Evolutionary conservation across 2,888 invertebrate species (phyloP), one percentile per base, ranked within the genome.

Genomic region (Ischnus inquisitorius): DNA sequence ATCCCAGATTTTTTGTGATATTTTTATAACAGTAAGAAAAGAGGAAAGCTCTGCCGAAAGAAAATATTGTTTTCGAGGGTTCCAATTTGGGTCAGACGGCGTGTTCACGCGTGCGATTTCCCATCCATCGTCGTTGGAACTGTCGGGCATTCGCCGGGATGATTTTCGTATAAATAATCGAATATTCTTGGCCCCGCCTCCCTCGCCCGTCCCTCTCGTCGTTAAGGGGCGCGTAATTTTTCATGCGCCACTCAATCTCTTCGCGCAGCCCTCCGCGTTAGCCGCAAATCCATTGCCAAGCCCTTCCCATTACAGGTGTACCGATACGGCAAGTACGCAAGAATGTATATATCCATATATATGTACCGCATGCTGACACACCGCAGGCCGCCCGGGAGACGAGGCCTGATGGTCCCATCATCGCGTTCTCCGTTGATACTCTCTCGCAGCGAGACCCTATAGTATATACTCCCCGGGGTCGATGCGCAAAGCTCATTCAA

Each of bases 161-260:
- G 6, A 54, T 19, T 54, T 8, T 6, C 8, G 54, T 54, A 22
- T 54, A 54, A 16, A 22, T 54, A 10, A 54, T 54, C 54, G 54
- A 10, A 25, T 28, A 34, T 3, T 65, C 39, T 54, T 69, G 46
- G 41, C 34, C 67, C 54, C 28, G 41, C n/a, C 22, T 74, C 34
- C n/a, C 41, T 28, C n/a, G 6, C 41, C 12, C 72, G 41, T 43
- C 54, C 48, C 39, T 34, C 54, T 54, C 48, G 64, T 71, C 43
- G 64, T 78, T 74, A 75, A 57, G 67, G 60, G 25, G 46, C 46
- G 67, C 54, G 78, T 68, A 83, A 85, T 85, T 85, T 85, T 85
- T 85, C 82, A 79, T 65, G 64, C 65, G 64, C 51, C 74, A 67
- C 57, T 65, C 48, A 16, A 71, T 34, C 10, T n/a, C n/a, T n/a